Base-by-base conservation (phyloP, 2,113 vertebrate species). In the Heptranchias perlo region DNA sequence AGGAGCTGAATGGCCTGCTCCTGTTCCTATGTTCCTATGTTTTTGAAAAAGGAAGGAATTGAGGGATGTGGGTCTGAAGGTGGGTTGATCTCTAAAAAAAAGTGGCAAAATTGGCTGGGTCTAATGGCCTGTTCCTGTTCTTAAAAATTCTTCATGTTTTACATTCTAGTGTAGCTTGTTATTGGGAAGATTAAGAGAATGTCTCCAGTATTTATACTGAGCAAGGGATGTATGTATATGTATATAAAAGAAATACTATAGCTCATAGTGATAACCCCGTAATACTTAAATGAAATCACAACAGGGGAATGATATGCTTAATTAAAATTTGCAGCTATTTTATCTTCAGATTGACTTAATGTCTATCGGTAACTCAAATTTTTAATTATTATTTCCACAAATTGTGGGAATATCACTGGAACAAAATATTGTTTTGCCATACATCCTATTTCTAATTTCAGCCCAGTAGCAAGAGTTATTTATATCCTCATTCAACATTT, bases 301-400 rank as follows among this genome's bases (percentile, higher is more conserved):
- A 93, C 58, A 93, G 58, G 89, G 58, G 7, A 23, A 8, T 93
- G n/a, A 62, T 62, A 62, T n/a, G 31, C n/a, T 93, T 93, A 61
- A 93, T 93, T 93, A 62, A 93, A 93, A 62, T 64, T 62, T 39
- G 58, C 58, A 93, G 31, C 18, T 62, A n/a, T 16, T 21, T 93
- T 39, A 93, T n/a, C 89, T 93, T n/a, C 89, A 93, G 39, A 62
- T 93, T 93, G 58, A 62, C 58, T 93, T n/a, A 39, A 23, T 62
- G 39, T 64, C 35, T 21, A 39, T 93, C 28, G 18, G 54, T 58
- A 64, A 93, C 8, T 39, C 89, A 93, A 62, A 93, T 93, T 64
- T 62, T 64, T 62, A 93, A 93, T 39, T 62, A 7, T 16, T 39
- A 39, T 93, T 93, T 93, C 35, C 58, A 93, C 61, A 93, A 62